Base-by-base conservation (phyloP, 2,888 invertebrate species). In the Campoplex capitator region DNA sequence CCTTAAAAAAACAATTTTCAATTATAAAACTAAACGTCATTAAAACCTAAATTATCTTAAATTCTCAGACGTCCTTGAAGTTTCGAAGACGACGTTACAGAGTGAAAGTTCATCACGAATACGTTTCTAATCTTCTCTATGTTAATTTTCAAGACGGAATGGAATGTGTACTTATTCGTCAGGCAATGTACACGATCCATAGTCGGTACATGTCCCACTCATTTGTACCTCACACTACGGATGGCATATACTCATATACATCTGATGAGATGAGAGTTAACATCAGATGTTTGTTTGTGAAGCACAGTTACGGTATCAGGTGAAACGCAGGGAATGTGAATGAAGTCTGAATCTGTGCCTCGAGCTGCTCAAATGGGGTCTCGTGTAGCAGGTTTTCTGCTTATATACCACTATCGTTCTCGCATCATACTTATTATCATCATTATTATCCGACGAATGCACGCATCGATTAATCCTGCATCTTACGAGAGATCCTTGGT, bases 101-200 rank as follows among this genome's bases (percentile, higher is more conserved):
- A 54, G 79, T 75, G 74, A 84, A 84, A 84, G 84, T 70, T 79
- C 58, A 75, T 75, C 75, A 75, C 16, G 48, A 58, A 32, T 74
- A 70, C 75, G 79, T 79, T 75, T 80, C 79, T 75, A 68, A 79
- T 84, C 56, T 75, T 58, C 62, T 75, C 79, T 70, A 79, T 80
- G 65, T 74, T 79, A 84, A 84, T 84, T 84, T 75, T 68, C 68
- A 23, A 62, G 68, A 56, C 28, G 68, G 51, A 67, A 68, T 74
- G 68, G 56, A 84, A 79, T 84, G 74, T 79, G 42, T 75, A 23
- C 68, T 51, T 70, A 45, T 68, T 58, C 76, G 42, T 38, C 38
- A 18, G 23, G 23, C 42, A 67, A 38, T 18, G 48, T 42, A 62
- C 65, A 38, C 68, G 68, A 56, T 78, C 38, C 68, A 23, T 56